These are phyloP conservation scores for Andrena dorsata DNA, from an alignment of 2,888 invertebrate species.

Conservation along the genomic window DNA sequence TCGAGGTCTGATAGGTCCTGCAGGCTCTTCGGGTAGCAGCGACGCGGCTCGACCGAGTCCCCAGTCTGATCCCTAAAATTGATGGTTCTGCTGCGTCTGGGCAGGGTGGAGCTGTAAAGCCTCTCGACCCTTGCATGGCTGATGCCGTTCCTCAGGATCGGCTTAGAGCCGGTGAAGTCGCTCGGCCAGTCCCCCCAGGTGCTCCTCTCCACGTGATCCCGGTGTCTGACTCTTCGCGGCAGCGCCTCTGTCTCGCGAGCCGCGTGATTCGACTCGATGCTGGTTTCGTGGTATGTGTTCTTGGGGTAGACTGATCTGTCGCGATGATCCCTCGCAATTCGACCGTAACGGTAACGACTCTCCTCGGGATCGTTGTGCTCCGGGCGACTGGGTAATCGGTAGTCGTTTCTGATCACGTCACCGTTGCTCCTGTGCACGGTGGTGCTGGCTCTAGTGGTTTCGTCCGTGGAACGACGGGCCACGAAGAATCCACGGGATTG, in stretches of 20 bases:
- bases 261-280: constrained; percentile 30
- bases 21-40: constrained; percentile 78
- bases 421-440: constrained; percentile 57
- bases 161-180: constrained; percentile 47
- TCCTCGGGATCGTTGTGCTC: background rate
- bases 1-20: constrained; percentile 81
- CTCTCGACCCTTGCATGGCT: constrained; percentile 58
- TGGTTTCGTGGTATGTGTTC: constrained; percentile 26
- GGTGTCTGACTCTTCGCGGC: constrained; percentile 27
- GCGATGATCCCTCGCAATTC: constrained; percentile 6
- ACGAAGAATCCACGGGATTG: constrained; percentile 72
- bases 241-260: constrained; percentile 28
- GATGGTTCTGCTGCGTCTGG: constrained; percentile 72
- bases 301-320: constrained; percentile 32
- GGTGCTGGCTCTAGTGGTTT: constrained; percentile 1
- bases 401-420: constrained; percentile 55
- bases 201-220: constrained; percentile 37
- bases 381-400: constrained; percentile 10
- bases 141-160: constrained; percentile 63
- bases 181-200: constrained; percentile 29
- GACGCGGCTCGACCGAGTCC: constrained; percentile 40
- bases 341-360: constrained; percentile 25
- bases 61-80: constrained; percentile 71
- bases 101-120: constrained; percentile 77
- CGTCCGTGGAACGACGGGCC: constrained; percentile 53